These are phyloP conservation scores for Deroplatys truncata DNA, from an alignment of 2,888 invertebrate species.

Conservation along the genomic window DNA sequence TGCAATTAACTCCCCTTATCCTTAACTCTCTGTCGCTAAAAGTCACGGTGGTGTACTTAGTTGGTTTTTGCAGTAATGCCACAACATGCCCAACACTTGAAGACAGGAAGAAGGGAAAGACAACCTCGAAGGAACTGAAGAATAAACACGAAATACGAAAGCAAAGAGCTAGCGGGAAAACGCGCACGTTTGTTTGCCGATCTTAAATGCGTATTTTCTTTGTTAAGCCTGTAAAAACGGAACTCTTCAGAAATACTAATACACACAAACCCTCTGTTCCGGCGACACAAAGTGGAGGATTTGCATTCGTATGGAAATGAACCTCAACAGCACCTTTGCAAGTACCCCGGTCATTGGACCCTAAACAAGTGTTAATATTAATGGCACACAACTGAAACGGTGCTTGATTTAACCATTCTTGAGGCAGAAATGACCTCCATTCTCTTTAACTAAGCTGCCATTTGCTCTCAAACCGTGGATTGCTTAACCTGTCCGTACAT, in stretches of 20 bases:
- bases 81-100: background rate
- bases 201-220: background rate
- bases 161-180: background rate
- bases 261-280: background rate
- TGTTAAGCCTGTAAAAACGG: background rate
- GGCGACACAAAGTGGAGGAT: background rate
- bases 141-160: background rate
- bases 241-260: background rate
- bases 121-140: background rate
- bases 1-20: too few relatives aligned
- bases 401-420: background rate
- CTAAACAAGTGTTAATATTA: background rate
- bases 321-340: background rate
- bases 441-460: too few relatives aligned
- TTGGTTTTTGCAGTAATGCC: background rate
- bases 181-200: background rate
- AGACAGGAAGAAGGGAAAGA: background rate
- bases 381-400: background rate
- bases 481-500: too few relatives aligned
- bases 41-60: background rate
- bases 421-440: background rate
- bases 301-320: background rate
- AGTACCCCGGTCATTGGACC: background rate
- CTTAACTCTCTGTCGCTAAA: background rate
- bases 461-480: too few relatives aligned